Evolutionary conservation across 2,797 vertebrate species (phyloP).

Genomic region (Zonotrichia albicollis): DNA sequence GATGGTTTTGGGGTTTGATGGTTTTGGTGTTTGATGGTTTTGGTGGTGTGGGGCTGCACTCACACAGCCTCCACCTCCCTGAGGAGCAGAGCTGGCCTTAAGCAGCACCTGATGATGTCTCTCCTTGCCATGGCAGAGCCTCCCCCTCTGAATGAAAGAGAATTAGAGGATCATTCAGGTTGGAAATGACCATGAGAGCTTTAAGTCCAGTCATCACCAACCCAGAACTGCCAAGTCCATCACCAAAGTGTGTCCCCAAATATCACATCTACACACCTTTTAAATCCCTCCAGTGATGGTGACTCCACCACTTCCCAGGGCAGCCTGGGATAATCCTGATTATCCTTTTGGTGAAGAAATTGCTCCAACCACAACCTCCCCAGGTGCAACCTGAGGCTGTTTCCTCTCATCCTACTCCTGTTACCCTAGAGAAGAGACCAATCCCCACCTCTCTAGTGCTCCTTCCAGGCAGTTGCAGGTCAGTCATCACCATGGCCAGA

Average conservation of each 20-base stretch:
- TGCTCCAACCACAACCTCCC: not conserved
- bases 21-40: not conserved
- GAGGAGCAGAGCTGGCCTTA: fast-evolving
- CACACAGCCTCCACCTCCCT: not conserved
- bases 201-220: not conserved
- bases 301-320: not conserved
- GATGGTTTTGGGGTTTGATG: not conserved
- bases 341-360: not conserved
- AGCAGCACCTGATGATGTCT: fast-evolving
- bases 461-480: not conserved
- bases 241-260: fast-evolving
- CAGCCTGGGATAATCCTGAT: not conserved
- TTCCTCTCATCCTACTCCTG: not conserved
- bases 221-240: not conserved
- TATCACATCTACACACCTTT: fast-evolving
- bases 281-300: not conserved
- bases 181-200: not conserved
- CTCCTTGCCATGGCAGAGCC: not conserved
- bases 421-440: not conserved
- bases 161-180: not conserved
- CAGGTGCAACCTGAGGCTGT: not conserved
- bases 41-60: not conserved
- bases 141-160: not conserved
- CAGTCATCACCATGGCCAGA: not conserved
- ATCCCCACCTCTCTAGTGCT: fast-evolving